Base-by-base conservation (phyloP, 2,888 invertebrate genomes). In the Scaptomyza flava region DNA sequence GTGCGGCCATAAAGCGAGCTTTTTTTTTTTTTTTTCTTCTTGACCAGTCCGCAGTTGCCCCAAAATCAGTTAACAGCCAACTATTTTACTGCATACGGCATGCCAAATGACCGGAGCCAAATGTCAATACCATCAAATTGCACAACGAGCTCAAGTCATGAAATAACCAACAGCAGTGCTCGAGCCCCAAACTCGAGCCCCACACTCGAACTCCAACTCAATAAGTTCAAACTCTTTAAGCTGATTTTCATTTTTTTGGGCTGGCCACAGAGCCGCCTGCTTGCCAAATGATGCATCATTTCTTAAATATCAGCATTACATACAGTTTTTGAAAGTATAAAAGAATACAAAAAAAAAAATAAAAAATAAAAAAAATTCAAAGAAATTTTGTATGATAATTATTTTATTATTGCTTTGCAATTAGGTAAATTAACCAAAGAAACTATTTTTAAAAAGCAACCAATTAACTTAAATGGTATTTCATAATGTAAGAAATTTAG, bases 11-110 rank as follows among this genome's bases (percentile, higher is more conserved):
- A 86, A 81, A 71, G 68, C 59, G 45, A 71, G 67, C 61, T 54
- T 65, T 71, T 58, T 71, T 58, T 17, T 17, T 17, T 17, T 65
- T 71, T 58, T 17, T 17, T 17, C 1, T 65, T 62, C 64, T 78
- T 68, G 71, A 54, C 58, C 79, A 69, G 60, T 65, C 54, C 14
- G 38, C 38, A 17, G 64, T 48, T 65, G 54, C 51, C 50, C 75
- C 62, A 43, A 81, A 81, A 81, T 87, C 87, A 84, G 87, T 81
- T 87, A 81, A 87, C 85, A 81, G 87, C 64, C 81, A 81, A 87
- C 87, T 71, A 81, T 84, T 81, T 81, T 68, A 70, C 87, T 84
- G 79, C 66, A 81, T 68, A 75, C 54, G 59, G 69, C 78, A 64
- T 81, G 87, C 81, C 84, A 72, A 87, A 87, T 84, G 84, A 65